These are phyloP conservation scores for Osmoderma eremita DNA, from an alignment of 2,888 invertebrate species.

Conservation along the genomic window DNA sequence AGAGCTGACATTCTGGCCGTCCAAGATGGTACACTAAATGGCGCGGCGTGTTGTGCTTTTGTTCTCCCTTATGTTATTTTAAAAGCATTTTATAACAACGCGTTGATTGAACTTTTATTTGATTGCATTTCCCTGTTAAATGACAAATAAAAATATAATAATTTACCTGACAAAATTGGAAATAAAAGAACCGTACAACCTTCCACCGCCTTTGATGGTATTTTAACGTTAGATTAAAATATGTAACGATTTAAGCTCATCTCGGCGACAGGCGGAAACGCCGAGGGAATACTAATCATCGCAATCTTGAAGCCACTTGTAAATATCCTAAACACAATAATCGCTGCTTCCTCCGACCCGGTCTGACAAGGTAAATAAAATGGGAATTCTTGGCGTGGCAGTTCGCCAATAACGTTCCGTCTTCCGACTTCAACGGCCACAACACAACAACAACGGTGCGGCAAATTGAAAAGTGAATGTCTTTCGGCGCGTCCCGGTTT, in stretches of 20 bases:
- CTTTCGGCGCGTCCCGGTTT: conserved; percentile 4
- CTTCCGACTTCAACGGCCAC: conserved; percentile 17
- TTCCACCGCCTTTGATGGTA: conserved; percentile 29
- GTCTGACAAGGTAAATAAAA: conserved; percentile 43
- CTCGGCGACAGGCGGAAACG: conserved; percentile 42
- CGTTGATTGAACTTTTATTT: no score
- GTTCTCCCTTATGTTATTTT: no score
- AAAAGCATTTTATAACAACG: no score
- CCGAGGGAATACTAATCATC: conserved; percentile 44
- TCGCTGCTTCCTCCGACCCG: conserved; percentile 35
- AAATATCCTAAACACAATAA: conserved; percentile 43
- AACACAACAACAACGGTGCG: conserved; percentile 16
- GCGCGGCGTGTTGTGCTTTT: no score
- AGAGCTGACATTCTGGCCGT: no score
- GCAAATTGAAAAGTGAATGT: conserved; percentile 23
- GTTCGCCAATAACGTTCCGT: conserved; percentile 38
- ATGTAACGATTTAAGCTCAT: conserved; percentile 41
- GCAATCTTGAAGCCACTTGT: conserved; percentile 40
- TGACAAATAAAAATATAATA: background rate
- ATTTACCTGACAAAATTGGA: background rate
- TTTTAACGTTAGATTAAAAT: conserved; percentile 37
- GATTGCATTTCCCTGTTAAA: no score
- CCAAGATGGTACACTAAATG: no score
- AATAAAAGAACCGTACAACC: conserved; percentile 1
- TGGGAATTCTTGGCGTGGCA: conserved; percentile 39